Evolutionary conservation across 2,113 vertebrate genomes (phyloP).

Genomic region (Colossoma macropomum): DNA sequence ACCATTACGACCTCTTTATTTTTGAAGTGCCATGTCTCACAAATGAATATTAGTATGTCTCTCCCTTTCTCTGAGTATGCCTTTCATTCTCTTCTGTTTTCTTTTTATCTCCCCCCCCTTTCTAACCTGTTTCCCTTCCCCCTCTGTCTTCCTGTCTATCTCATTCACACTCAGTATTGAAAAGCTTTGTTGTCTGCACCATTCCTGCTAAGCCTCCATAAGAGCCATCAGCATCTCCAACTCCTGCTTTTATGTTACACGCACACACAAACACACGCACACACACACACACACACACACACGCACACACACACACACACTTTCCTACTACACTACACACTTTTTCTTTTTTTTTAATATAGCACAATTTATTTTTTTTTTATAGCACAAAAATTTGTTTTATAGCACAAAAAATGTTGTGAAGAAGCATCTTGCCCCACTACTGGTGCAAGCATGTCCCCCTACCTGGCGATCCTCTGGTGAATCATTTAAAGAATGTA

Average conservation of each 20-base stretch:
- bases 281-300: neutral
- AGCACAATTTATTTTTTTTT: too few relatives aligned
- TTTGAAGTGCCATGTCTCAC: too few relatives aligned
- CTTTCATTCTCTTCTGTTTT: too few relatives aligned
- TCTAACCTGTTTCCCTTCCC: neutral
- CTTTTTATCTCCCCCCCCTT: neutral
- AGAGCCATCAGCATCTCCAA: conserved; percentile 8
- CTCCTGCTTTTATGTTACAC: neutral
- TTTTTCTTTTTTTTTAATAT: neutral
- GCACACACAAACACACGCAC: neutral
- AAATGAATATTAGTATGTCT: neutral
- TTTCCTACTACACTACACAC: neutral
- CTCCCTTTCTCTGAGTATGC: neutral
- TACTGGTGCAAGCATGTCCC: too few relatives aligned
- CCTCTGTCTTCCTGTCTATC: neutral
- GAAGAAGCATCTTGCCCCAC: too few relatives aligned
- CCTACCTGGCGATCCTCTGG: too few relatives aligned
- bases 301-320: neutral
- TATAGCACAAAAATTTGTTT: too few relatives aligned
- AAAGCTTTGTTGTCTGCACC: neutral
- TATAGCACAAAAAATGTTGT: too few relatives aligned
- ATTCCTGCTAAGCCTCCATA: neutral
- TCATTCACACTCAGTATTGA: conserved; percentile 2
- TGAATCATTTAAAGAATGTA: too few relatives aligned
- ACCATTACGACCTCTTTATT: too few relatives aligned